phyloP scores from a whole-genome alignment of 2,888 invertebrate genomes.

The Campoletis raptor region DNA sequence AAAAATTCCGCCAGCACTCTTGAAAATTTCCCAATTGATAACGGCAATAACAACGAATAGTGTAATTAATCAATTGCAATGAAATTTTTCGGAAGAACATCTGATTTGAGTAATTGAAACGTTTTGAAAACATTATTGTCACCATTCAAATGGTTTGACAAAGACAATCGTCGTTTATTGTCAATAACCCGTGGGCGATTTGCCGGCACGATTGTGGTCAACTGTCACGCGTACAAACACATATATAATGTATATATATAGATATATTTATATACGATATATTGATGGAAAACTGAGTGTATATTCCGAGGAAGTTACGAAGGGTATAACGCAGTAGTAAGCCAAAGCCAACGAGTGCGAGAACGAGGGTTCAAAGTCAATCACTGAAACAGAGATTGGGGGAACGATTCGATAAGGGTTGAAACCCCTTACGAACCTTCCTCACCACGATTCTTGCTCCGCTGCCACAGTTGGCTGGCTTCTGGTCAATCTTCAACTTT shows the following conservation, averaged over 20 bases:
- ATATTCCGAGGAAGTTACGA: slow-evolving; percentile 14
- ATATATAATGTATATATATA: slow-evolving; percentile 21
- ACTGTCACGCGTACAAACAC: slow-evolving; percentile 67
- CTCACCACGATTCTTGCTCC: slow-evolving; percentile 37
- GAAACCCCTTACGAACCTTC: slow-evolving; percentile 65
- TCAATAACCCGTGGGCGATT: slow-evolving; percentile 75
- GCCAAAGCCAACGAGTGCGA: slow-evolving; percentile 36
- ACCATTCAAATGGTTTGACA: slow-evolving; percentile 16
- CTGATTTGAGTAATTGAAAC: slow-evolving; percentile 4
- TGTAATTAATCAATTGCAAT: neutral
- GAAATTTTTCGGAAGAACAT: neutral
- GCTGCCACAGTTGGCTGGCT: slow-evolving; percentile 65
- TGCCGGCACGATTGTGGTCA: slow-evolving; percentile 79
- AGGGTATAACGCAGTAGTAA: slow-evolving; percentile 35
- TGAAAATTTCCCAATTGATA: too few relatives aligned
- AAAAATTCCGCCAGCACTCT: too few relatives aligned
- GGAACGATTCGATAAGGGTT: slow-evolving; percentile 78
- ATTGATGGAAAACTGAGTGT: neutral
- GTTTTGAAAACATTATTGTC: neutral
- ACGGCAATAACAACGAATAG: too few relatives aligned
- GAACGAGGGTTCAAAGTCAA: slow-evolving; percentile 79
- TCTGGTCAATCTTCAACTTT: slow-evolving; percentile 75
- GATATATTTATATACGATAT: slow-evolving; percentile 36
- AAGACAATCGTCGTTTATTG: slow-evolving; percentile 70
- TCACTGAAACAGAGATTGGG: slow-evolving; percentile 80